Percentiles rank a stretch among this genome's conserved stretches.
These are phyloP conservation scores for Gymnogyps californianus DNA, from an alignment of 2,113 vertebrate species.

Conservation along the genomic window DNA sequence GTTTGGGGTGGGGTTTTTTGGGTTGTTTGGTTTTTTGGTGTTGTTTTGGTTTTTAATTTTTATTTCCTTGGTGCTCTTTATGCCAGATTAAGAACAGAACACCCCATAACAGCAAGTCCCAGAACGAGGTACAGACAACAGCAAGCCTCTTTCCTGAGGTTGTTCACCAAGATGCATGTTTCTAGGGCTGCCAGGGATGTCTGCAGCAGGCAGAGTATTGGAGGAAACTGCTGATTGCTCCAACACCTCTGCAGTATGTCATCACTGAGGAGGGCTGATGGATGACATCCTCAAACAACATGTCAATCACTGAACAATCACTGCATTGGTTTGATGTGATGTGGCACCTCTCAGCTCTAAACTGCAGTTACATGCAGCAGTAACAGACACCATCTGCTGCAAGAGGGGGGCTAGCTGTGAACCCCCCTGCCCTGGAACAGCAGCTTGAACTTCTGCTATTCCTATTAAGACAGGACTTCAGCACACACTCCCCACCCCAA, in stretches of 20 bases:
- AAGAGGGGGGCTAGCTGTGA: neutral
- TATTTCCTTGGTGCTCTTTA: conserved; percentile 53
- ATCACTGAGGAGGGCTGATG: neutral
- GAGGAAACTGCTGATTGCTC: neutral
- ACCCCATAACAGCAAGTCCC: conserved; percentile 43
- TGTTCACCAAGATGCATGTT: neutral
- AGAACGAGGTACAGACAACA: neutral
- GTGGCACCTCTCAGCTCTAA: neutral
- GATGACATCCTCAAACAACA: neutral
- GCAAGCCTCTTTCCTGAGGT: neutral
- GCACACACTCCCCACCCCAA: accelerated
- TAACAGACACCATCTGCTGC: neutral
- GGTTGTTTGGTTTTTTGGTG: neutral
- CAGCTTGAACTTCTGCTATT: neutral
- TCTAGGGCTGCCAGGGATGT: neutral
- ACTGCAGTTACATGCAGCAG: neutral
- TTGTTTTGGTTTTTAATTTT: neutral
- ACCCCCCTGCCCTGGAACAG: neutral
- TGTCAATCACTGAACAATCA: neutral
- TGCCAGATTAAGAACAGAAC: neutral
- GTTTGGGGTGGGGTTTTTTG: neutral
- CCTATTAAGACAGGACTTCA: neutral
- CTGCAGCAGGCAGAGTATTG: neutral
- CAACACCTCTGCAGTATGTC: neutral
- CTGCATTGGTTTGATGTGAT: neutral